Percentiles rank a stretch among this genome's conserved stretches.
Evolutionary conservation across 1,140 invertebrate species (phyloP).

Genomic region (Drosophila arawakana): DNA sequence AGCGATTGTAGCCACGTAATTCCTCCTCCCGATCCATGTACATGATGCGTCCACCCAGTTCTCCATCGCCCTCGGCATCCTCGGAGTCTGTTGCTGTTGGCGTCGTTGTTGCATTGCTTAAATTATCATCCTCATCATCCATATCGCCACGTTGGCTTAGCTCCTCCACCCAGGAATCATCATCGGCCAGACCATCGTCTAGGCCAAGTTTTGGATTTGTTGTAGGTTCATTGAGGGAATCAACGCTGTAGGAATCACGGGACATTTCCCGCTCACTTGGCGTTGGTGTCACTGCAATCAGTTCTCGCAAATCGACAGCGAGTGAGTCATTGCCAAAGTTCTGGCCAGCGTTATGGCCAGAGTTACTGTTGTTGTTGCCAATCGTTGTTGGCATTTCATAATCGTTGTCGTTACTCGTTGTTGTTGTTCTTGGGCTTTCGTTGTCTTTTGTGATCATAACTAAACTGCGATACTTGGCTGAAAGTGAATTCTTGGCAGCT

Average conservation of each 20-base stretch:
- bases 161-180: constrained; percentile 95
- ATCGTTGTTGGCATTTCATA: constrained; percentile 29
- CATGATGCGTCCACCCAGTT: constrained; percentile 73
- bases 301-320: constrained; percentile 43
- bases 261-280: constrained; percentile 66
- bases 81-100: constrained; percentile 86
- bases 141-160: constrained; percentile 90
- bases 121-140: constrained; percentile 89
- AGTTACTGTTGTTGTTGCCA: constrained; percentile 44
- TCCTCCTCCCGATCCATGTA: constrained; percentile 91
- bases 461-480: constrained; percentile 92
- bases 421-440: constrained; percentile 58
- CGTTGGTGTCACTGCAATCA: constrained; percentile 31
- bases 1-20: constrained; percentile 90
- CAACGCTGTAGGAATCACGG: constrained; percentile 68
- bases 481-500: constrained; percentile 76
- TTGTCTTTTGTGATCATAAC: constrained; percentile 92
- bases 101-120: constrained; percentile 85
- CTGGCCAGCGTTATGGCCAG: constrained; percentile 67
- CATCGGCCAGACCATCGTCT: constrained; percentile 93
- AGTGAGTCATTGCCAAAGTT: constrained; percentile 67
- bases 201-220: constrained; percentile 83
- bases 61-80: constrained; percentile 67
- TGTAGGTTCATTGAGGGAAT: constrained; percentile 59
- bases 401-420: constrained; percentile 43